Evolutionary conservation across 2,113 vertebrate genomes (phyloP).

Genomic region (Fukomys damarensis): DNA sequence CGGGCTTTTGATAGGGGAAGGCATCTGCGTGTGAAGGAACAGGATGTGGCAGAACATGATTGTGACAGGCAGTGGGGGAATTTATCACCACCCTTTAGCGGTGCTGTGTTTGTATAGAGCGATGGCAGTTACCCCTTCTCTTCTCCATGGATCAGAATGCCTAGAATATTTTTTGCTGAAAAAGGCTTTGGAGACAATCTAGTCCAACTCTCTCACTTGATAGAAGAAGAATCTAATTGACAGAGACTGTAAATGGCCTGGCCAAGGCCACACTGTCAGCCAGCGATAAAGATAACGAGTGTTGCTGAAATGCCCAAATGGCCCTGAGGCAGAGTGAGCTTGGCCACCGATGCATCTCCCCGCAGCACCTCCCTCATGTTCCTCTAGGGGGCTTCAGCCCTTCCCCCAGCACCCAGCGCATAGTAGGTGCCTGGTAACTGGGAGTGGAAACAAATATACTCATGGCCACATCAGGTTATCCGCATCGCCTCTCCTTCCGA

Average conservation of each 20-base stretch:
- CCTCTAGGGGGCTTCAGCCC: not conserved
- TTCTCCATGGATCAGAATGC: not conserved
- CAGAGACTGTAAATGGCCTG: not conserved
- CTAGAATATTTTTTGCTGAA: not conserved
- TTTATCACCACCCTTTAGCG: accelerated
- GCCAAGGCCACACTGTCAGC: not conserved
- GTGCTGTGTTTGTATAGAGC: accelerated
- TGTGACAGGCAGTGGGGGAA: not conserved
- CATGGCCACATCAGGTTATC: not conserved
- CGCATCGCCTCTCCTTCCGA: not conserved
- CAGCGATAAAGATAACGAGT: accelerated
- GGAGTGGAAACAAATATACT: accelerated
- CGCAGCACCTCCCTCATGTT: accelerated
- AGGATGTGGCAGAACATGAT: not conserved
- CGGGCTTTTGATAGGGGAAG: not conserved
- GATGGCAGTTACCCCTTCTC: not conserved
- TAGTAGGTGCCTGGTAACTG: not conserved
- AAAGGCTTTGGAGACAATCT: not conserved
- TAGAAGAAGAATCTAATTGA: not conserved
- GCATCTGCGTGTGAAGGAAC: not conserved
- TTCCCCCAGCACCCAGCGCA: not conserved
- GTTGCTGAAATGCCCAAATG: not conserved
- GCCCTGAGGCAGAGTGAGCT: not conserved
- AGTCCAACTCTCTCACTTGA: not conserved
- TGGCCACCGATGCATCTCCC: accelerated